Evolutionary conservation across 2,113 vertebrate genomes (phyloP).

Genomic region (Neolamprologus falcicula): DNA sequence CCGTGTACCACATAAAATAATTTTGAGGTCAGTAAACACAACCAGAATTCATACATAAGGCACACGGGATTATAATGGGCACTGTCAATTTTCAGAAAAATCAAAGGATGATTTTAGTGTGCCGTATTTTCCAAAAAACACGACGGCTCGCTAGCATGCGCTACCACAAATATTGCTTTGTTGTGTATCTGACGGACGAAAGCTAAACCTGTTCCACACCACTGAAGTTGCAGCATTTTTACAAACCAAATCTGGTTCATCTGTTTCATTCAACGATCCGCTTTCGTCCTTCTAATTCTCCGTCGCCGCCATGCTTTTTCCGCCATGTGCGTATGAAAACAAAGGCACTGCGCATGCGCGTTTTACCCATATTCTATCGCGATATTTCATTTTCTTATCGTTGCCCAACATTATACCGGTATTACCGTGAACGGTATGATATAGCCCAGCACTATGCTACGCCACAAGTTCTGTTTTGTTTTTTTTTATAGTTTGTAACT

Average conservation of each 20-base stretch:
- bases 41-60: no score
- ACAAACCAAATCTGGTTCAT: not conserved
- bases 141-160: fast-evolving
- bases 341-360: not conserved
- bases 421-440: not conserved
- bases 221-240: not conserved
- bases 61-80: fast-evolving
- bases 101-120: no score
- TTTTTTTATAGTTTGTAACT: not conserved
- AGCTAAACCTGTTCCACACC: not conserved
- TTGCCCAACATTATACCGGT: not conserved
- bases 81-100: no score
- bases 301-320: not conserved
- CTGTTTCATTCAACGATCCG: not conserved
- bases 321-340: not conserved
- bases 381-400: not conserved
- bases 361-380: not conserved
- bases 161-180: not conserved
- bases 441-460: not conserved
- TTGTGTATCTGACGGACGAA: not conserved
- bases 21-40: no score
- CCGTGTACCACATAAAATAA: fast-evolving
- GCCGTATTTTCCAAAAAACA: not conserved
- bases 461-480: not conserved
- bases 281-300: not conserved